Conservation (phyloP, 2,113 vertebrate species). For the Myotis davidii region DNA sequence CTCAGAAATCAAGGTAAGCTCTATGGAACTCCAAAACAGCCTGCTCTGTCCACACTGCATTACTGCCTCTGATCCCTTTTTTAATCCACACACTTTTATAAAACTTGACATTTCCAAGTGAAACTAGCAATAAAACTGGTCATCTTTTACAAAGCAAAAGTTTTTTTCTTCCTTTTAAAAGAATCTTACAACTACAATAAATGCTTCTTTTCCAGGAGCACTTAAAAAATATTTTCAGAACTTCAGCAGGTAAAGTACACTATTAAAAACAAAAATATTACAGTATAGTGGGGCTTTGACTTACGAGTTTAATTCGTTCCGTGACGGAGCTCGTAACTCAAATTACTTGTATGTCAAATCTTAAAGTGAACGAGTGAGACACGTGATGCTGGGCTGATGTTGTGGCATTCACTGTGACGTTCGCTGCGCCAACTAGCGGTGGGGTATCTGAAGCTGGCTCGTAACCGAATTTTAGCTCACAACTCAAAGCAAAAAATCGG, state of each 20-base stretch:
- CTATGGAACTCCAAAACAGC: not conserved
- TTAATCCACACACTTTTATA: not conserved
- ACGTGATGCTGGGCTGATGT: too few relatives aligned
- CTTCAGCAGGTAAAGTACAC: not conserved
- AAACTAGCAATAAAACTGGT: not conserved
- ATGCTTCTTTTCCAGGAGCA: not conserved
- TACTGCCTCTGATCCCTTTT: not conserved
- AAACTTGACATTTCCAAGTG: not conserved
- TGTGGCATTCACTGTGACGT: too few relatives aligned
- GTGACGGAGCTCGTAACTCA: too few relatives aligned
- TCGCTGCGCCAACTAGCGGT: too few relatives aligned
- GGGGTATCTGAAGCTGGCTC: too few relatives aligned
- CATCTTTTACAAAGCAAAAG: not conserved
- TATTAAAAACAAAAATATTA: conserved; percentile 12
- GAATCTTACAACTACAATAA: not conserved
- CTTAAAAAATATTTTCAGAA: conserved; percentile 37
- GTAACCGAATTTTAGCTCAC: too few relatives aligned
- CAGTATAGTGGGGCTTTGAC: not conserved
- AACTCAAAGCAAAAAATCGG: too few relatives aligned
- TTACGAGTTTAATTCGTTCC: too few relatives aligned
- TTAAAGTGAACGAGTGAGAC: too few relatives aligned
- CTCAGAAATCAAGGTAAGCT: not conserved
- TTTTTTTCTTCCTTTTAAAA: not conserved
- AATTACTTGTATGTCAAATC: too few relatives aligned
- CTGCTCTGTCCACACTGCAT: not conserved